phyloP scores from a whole-genome alignment of 1,140 invertebrate genomes.

The Drosophila sucinea region DNA sequence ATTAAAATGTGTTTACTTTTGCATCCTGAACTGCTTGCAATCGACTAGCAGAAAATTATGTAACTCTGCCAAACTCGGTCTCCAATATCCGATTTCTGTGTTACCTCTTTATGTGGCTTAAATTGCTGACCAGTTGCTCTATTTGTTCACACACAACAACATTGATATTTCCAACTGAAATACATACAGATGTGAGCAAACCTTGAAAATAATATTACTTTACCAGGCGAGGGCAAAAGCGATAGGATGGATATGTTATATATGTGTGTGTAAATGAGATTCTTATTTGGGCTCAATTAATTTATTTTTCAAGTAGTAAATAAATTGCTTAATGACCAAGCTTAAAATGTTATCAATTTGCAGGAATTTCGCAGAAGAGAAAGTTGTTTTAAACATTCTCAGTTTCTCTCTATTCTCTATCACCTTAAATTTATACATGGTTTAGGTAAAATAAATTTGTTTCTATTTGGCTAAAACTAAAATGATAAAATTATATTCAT shows the following conservation, averaged over 20 bases:
- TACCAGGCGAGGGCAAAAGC: too few species aligned
- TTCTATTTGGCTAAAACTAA: neutral
- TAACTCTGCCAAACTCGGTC: neutral
- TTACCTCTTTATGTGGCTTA: neutral
- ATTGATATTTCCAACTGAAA: neutral
- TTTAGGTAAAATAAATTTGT: neutral
- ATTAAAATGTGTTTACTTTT: constrained; percentile 76
- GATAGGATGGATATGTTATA: too few species aligned
- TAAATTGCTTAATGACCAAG: too few species aligned
- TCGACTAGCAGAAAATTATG: constrained; percentile 3
- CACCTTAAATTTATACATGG: too few species aligned
- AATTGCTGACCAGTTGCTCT: constrained; percentile 1
- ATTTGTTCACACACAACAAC: neutral
- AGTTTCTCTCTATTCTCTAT: too few species aligned
- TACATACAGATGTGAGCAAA: neutral
- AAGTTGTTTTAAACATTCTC: too few species aligned
- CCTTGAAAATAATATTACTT: too few species aligned
- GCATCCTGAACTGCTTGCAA: constrained; percentile 4
- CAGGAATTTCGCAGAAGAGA: too few species aligned
- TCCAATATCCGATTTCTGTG: neutral
- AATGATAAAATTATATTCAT: neutral
- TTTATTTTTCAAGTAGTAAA: too few species aligned
- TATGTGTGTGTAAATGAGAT: too few species aligned
- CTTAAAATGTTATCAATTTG: too few species aligned
- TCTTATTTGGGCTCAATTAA: too few species aligned